Evolutionary conservation across 2,113 vertebrate genomes (phyloP).

Genomic region (Clarias macrocephalus): DNA sequence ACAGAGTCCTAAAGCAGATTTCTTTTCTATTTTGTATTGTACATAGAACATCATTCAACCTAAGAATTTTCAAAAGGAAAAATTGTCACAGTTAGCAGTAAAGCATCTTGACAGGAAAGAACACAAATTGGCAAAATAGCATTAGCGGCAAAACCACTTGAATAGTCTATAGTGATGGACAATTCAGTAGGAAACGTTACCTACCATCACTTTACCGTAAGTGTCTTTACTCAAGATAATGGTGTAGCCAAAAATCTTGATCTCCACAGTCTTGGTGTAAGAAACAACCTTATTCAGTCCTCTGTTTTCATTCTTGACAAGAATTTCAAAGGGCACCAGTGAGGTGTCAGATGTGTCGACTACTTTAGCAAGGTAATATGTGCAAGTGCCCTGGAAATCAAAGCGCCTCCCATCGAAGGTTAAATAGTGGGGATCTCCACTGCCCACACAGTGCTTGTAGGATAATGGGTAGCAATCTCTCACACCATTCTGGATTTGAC

Average conservation of each 20-base stretch:
- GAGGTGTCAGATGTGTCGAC: slow-evolving; percentile 37
- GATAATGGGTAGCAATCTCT: slow-evolving; percentile 66
- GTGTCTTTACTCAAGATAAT: slow-evolving; percentile 54
- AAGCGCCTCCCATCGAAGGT: slow-evolving; percentile 59
- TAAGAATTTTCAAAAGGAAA: background rate
- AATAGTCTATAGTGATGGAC: background rate
- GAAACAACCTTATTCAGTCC: slow-evolving; percentile 55
- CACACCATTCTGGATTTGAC: slow-evolving; percentile 64
- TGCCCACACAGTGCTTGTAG: slow-evolving; percentile 44
- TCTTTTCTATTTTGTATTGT: background rate
- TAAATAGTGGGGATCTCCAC: slow-evolving; percentile 60
- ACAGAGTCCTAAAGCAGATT: background rate
- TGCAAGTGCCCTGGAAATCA: slow-evolving; percentile 60
- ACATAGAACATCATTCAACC: background rate
- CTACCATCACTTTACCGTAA: slow-evolving; percentile 51
- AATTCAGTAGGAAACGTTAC: slow-evolving; percentile 13
- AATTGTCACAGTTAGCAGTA: background rate
- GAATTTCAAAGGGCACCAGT: slow-evolving; percentile 54
- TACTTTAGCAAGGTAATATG: slow-evolving; percentile 58
- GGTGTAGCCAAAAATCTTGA: slow-evolving; percentile 39
- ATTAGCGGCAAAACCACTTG: background rate
- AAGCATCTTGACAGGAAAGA: background rate
- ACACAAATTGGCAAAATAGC: background rate
- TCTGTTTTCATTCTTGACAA: slow-evolving; percentile 60
- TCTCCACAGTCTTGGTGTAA: slow-evolving; percentile 52